Conservation (phyloP, 92 coral and sea anemone genomes). For the Umimayanthus kanabou region DNA sequence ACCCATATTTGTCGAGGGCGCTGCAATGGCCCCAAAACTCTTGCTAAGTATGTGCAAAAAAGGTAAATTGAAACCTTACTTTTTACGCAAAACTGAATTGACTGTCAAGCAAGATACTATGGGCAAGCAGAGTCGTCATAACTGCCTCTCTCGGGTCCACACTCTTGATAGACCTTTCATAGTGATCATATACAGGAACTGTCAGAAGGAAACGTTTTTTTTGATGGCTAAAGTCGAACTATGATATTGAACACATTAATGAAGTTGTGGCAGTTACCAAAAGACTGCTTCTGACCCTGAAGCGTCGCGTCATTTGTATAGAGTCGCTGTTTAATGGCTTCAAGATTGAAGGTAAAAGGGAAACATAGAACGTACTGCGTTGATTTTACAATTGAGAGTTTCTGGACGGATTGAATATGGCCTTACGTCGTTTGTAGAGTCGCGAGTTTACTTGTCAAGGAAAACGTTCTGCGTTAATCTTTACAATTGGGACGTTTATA, state of each 20-base stretch:
- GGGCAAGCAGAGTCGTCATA: constrained; percentile 1
- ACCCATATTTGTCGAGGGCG: constrained; percentile 36
- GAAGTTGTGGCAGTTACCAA: background rate
- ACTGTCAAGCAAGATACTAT: constrained; percentile 33
- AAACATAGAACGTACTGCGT: no score
- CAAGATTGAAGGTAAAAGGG: no score
- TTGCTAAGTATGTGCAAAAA: constrained; percentile 6
- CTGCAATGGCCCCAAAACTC: constrained; percentile 34
- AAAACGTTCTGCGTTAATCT: no score
- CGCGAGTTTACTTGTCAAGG: no score
- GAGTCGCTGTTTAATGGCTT: no score
- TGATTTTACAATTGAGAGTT: no score
- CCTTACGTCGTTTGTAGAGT: no score
- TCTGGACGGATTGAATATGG: no score
- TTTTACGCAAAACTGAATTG: background rate
- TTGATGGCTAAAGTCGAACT: background rate
- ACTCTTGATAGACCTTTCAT: constrained; percentile 19
- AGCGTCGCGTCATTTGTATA: no score
- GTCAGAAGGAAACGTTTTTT: background rate
- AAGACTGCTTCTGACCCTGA: constrained; percentile 1
- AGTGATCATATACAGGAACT: constrained; percentile 3
- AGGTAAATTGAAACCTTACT: constrained; percentile 20
- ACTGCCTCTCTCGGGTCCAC: background rate
- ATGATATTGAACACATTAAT: background rate
- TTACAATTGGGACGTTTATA: no score